These are phyloP conservation scores for Cherax destructor DNA, from an alignment of 1,140 invertebrate species.

Conservation along the genomic window DNA sequence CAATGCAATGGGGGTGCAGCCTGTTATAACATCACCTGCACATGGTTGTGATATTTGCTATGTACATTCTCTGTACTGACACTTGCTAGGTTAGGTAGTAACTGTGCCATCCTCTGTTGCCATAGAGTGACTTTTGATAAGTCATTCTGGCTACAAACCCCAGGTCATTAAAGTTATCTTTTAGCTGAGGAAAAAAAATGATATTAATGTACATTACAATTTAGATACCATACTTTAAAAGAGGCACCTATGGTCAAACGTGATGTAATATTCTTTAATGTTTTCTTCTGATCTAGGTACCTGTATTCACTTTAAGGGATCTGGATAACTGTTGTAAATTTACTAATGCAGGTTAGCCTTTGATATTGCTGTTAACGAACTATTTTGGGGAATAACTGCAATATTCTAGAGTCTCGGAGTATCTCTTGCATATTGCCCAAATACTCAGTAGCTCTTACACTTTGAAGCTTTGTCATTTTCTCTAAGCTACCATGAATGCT, in stretches of 20 bases:
- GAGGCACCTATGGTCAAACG: slow-evolving; percentile 67
- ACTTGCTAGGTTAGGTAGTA: slow-evolving; percentile 67
- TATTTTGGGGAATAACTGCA: slow-evolving; percentile 65
- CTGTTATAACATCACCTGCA: slow-evolving; percentile 62
- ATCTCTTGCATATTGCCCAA: slow-evolving; percentile 68
- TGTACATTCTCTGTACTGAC: slow-evolving; percentile 61
- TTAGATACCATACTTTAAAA: slow-evolving; percentile 48
- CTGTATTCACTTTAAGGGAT: slow-evolving; percentile 59
- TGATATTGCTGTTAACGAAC: slow-evolving; percentile 65
- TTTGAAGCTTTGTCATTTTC: slow-evolving; percentile 62
- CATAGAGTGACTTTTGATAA: slow-evolving; percentile 59
- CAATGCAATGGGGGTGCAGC: slow-evolving; percentile 34
- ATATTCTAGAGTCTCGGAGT: slow-evolving; percentile 63
- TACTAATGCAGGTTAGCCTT: slow-evolving; percentile 62
- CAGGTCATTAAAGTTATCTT: slow-evolving; percentile 63
- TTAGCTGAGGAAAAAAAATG: slow-evolving; percentile 54
- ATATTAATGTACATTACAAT: slow-evolving; percentile 56
- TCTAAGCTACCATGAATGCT: slow-evolving; percentile 55
- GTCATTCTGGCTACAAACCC: slow-evolving; percentile 58
- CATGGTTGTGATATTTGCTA: slow-evolving; percentile 68
- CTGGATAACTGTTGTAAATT: slow-evolving; percentile 66
- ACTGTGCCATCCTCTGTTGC: slow-evolving; percentile 68
- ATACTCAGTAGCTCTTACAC: slow-evolving; percentile 67
- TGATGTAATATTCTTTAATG: slow-evolving; percentile 65
- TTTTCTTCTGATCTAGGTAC: slow-evolving; percentile 67